Evolutionary conservation across 2,113 vertebrate species (phyloP).

Genomic region (Solea solea): DNA sequence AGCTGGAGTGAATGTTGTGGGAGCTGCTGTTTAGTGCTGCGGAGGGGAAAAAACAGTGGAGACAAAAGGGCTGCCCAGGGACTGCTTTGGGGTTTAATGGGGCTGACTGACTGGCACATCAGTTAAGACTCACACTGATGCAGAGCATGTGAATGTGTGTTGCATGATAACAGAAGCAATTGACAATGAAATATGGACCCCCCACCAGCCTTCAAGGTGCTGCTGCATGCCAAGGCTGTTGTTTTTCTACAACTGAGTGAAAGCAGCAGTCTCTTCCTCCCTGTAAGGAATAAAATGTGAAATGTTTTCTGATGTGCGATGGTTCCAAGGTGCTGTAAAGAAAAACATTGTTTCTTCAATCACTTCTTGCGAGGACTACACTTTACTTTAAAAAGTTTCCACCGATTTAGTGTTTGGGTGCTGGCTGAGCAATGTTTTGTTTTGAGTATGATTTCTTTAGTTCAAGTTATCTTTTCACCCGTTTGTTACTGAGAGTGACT

Average conservation of each 20-base stretch:
- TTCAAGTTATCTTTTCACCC: not conserved
- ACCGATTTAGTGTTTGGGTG: not conserved
- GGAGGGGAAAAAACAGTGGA: constrained; percentile 55
- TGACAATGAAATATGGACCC: constrained; percentile 63
- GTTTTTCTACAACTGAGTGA: constrained; percentile 24
- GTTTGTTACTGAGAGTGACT: not conserved
- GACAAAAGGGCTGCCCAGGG: constrained; percentile 64
- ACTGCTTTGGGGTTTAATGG: constrained; percentile 69
- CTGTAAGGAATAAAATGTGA: constrained; percentile 35
- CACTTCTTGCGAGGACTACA: constrained; percentile 3
- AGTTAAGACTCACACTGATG: constrained; percentile 60
- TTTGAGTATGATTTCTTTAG: not conserved
- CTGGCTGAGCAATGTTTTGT: not conserved
- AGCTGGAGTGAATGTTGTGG: constrained; percentile 62
- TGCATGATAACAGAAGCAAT: constrained; percentile 52
- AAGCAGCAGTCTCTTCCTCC: constrained; percentile 7
- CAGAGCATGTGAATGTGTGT: constrained; percentile 43
- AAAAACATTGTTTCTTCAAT: constrained; percentile 1
- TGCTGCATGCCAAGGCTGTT: constrained; percentile 38
- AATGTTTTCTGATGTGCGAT: constrained; percentile 17
- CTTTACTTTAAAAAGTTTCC: not conserved
- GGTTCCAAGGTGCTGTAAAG: too few species aligned
- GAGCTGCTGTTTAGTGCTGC: constrained; percentile 65
- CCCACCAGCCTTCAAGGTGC: constrained; percentile 49
- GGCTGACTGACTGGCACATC: constrained; percentile 59